Evolutionary conservation across 2,797 vertebrate species (phyloP).

Genomic region (Intellagama lesueurii): DNA sequence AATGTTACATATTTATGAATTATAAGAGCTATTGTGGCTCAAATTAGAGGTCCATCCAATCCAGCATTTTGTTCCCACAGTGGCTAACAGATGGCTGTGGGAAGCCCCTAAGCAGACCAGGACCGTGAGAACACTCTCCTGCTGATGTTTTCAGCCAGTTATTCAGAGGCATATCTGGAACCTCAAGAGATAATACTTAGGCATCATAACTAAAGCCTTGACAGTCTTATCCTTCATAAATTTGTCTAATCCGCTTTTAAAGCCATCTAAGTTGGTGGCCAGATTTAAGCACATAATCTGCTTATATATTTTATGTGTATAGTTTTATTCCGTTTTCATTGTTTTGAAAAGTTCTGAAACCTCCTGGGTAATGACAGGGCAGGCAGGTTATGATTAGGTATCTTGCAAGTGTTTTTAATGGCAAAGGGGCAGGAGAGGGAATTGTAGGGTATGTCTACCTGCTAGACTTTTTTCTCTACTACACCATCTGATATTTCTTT

Average conservation of each 20-base stretch:
- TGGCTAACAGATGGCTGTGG: not conserved
- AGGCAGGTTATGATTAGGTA: not conserved
- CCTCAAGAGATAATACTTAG: not conserved
- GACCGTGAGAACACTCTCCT: not conserved
- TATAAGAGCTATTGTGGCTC: not conserved
- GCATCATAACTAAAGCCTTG: not conserved
- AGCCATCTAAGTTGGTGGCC: not conserved
- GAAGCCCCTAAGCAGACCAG: not conserved
- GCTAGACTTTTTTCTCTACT: not conserved
- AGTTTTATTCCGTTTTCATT: not conserved
- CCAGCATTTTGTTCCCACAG: not conserved
- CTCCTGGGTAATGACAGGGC: not conserved
- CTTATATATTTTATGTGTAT: not conserved
- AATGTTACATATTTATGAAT: not conserved
- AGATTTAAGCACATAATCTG: not conserved
- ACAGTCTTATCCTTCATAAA: not conserved
- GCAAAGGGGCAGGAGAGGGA: not conserved
- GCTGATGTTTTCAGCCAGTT: not conserved
- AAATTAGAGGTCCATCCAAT: not conserved
- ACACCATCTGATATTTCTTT: too few species aligned
- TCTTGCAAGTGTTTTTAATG: not conserved
- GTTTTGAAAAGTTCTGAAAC: conserved; percentile 1
- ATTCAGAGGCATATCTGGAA: not conserved
- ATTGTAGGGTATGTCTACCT: not conserved
- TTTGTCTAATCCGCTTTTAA: not conserved